Percentiles rank a stretch among this genome's conserved stretches.
These are phyloP conservation scores for Hapalemur alaotrensis DNA, from an alignment of 2,797 vertebrate genomes.

Conservation along the genomic window DNA sequence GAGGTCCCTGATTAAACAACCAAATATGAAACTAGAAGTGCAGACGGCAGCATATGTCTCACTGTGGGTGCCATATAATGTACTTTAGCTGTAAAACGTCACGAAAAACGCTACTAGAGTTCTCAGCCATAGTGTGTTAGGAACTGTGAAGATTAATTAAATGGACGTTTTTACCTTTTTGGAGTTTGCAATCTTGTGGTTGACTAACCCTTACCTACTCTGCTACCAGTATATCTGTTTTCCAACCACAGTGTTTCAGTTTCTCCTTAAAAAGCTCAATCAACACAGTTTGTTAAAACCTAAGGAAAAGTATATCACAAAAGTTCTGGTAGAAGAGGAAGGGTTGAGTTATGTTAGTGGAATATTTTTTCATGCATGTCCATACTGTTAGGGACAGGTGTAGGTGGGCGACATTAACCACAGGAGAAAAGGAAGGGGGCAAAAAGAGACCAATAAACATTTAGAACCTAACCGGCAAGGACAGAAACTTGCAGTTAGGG, in stretches of 20 bases:
- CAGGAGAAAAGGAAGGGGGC: too few species aligned
- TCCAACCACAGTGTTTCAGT: background rate
- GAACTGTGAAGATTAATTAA: background rate
- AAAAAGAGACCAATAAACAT: too few species aligned
- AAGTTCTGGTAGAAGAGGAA: background rate
- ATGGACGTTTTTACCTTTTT: background rate
- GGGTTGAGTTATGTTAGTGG: background rate
- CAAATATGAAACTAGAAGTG: background rate
- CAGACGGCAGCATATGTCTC: background rate
- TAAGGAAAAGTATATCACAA: background rate
- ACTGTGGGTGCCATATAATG: background rate
- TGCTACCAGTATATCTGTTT: background rate
- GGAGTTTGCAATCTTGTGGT: background rate
- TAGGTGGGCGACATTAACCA: too few species aligned
- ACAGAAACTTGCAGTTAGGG: too few species aligned
- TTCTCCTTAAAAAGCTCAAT: background rate
- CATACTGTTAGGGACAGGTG: background rate
- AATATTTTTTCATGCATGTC: background rate
- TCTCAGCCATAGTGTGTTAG: background rate
- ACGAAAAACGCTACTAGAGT: background rate
- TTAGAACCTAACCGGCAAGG: too few species aligned
- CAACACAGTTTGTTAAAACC: background rate
- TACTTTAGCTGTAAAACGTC: background rate
- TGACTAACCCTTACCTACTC: background rate
- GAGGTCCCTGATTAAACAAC: background rate